Evolutionary conservation across 2,888 invertebrate genomes (phyloP), one percentile per base, ranked within the genome.

Genomic region (Hololepta plana): DNA sequence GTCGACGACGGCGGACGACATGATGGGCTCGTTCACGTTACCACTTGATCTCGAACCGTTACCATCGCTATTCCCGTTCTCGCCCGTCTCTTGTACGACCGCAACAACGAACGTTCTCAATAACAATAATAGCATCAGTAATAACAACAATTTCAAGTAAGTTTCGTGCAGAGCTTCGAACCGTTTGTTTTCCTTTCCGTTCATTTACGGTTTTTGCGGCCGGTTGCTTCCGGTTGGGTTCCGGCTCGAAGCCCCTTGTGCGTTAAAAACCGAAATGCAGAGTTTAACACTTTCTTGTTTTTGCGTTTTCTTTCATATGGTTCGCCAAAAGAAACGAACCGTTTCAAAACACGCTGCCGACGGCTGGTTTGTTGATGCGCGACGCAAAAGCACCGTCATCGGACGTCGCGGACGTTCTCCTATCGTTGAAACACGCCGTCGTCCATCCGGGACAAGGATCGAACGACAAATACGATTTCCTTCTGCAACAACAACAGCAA

Each of bases 41-140:
- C 80, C 84, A 12, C 67, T 87, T 39, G 88, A 88, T 47, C 61
- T 88, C 47, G 88, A 90, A 46, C 84, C 85, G 4, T 53, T 88
- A 37, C 82, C 87, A 1, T 76, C 75, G 31, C 67, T 88, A 27
- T 85, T 88, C 43, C 76, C 85, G 3, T 84, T 87, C 53, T 80
- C 82, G 24, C 82, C 85, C 1, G 79, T 79, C 48, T 68, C 77
- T 17, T 17, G 17, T 17, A 17, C 17, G 8, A 17, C 8, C 7
- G 7, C 17, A 17, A 17, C 17, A 17, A n/a, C 17, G 8, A n/a
- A 7, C 17, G 7, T 17, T n/a, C 17, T 17, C 17, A 17, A 7
- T n/a, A 17, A 17, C 17, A 17, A 7, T n/a, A 17, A 7, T 7
- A 17, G 17, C 2, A 32, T 26, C 9, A 27, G 24, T n/a, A 38